A percentile compares a stretch with the other conserved stretches of the same genome.
Conservation (phyloP, 2,888 invertebrate genomes). For the Linyphia triangularis region DNA sequence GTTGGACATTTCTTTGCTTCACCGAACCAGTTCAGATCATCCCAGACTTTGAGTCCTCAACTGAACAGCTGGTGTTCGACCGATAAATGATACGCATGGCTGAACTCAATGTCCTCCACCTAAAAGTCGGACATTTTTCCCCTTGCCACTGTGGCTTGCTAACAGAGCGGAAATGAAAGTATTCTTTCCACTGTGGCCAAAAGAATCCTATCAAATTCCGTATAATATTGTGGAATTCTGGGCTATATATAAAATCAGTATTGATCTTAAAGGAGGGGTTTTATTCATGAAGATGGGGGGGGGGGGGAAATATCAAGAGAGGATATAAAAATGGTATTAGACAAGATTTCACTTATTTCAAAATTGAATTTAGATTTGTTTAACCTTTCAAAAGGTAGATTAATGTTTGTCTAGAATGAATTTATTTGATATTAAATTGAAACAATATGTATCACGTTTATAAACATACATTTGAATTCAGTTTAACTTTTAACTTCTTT, state of each 20-base stretch:
- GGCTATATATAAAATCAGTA: background rate
- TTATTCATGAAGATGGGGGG: background rate
- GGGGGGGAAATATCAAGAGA: background rate
- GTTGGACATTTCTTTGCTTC: background rate
- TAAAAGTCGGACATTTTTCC: slow-evolving; percentile 19
- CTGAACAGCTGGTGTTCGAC: slow-evolving; percentile 17
- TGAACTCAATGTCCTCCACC: background rate
- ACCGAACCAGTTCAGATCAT: background rate
- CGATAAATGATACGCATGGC: slow-evolving; percentile 29
- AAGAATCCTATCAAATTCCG: background rate
- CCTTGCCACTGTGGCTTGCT: background rate
- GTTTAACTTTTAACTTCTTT: too few relatives aligned
- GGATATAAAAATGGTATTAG: background rate
- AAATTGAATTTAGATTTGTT: background rate
- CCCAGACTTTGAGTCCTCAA: background rate
- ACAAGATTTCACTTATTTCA: slow-evolving; percentile 2
- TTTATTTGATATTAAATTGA: too few relatives aligned
- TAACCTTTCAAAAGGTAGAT: background rate
- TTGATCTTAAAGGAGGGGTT: background rate
- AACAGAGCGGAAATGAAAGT: slow-evolving; percentile 26
- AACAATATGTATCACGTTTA: too few relatives aligned
- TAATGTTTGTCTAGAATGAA: too few relatives aligned
- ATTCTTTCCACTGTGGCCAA: background rate
- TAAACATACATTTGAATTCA: too few relatives aligned
- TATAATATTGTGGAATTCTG: slow-evolving; percentile 5